phyloP scores from a whole-genome alignment of 2,888 invertebrate species.

The Leucania comma region DNA sequence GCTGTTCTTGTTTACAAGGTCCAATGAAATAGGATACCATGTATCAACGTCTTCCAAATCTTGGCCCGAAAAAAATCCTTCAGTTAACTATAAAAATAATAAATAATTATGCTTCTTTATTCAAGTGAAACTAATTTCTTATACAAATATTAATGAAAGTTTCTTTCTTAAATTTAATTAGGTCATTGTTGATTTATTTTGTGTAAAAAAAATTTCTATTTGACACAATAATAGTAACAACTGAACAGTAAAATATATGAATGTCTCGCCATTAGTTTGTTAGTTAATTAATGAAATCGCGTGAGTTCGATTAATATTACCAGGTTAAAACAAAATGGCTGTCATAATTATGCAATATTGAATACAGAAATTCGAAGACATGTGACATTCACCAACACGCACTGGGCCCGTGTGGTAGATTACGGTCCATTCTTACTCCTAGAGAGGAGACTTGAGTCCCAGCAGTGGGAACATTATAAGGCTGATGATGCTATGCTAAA shows the following conservation, averaged over 20 bases:
- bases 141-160: constrained; percentile 10
- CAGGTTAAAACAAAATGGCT: constrained; percentile 5
- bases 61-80: constrained; percentile 38
- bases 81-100: constrained; percentile 30
- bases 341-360: background rate
- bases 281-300: constrained; percentile 33
- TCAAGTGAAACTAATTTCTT: constrained; percentile 14
- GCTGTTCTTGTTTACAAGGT: constrained; percentile 74
- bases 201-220: constrained; percentile 21
- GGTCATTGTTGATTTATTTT: constrained; percentile 27
- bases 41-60: constrained; percentile 55
- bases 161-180: constrained; percentile 18
- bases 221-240: constrained; percentile 1
- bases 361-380: too few relatives aligned
- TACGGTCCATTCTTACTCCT: too few relatives aligned
- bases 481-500: too few relatives aligned
- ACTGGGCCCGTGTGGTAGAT: too few relatives aligned
- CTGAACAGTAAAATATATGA: constrained; percentile 21
- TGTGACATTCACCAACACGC: too few relatives aligned
- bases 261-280: constrained; percentile 3
- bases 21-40: constrained; percentile 59
- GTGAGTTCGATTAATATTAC: constrained; percentile 15
- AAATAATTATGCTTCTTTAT: background rate
- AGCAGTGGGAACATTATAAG: too few relatives aligned
- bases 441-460: too few relatives aligned